Conservation (phyloP, 2,113 vertebrate species). For the Isurus oxyrinchus region DNA sequence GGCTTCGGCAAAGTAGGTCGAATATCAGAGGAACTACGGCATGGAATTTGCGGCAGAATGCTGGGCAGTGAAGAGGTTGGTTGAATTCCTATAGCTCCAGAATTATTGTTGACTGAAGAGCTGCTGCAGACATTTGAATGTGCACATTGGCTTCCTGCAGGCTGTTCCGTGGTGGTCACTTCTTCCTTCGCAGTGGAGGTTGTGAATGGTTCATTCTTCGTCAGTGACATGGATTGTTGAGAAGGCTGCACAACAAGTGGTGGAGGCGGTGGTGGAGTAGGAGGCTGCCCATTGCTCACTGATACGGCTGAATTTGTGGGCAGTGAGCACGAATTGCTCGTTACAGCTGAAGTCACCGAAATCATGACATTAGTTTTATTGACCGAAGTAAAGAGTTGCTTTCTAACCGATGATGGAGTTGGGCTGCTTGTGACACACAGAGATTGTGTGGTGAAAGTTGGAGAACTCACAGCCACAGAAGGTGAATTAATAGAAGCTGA, state of each 20-base stretch:
- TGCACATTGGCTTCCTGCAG: slow-evolving; percentile 44
- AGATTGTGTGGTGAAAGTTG: slow-evolving; percentile 57
- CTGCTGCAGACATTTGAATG: slow-evolving; percentile 49
- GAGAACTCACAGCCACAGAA: slow-evolving; percentile 59
- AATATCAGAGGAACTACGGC: slow-evolving; percentile 51
- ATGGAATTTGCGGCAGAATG: slow-evolving; percentile 40
- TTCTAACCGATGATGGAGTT: slow-evolving; percentile 83
- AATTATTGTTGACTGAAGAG: slow-evolving; percentile 57
- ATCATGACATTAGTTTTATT: slow-evolving; percentile 67
- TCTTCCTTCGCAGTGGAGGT: slow-evolving; percentile 73
- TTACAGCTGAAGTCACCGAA: slow-evolving; percentile 60
- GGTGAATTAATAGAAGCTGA: slow-evolving; percentile 58
- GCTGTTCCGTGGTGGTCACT: slow-evolving; percentile 55
- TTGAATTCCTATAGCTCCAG: slow-evolving; percentile 54
- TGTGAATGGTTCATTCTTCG: slow-evolving; percentile 69
- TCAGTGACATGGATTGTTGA: slow-evolving; percentile 59
- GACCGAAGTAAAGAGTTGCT: slow-evolving; percentile 83
- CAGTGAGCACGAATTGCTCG: slow-evolving; percentile 59
- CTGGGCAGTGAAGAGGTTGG: slow-evolving; percentile 42
- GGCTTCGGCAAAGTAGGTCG: slow-evolving; percentile 67
- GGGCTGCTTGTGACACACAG: slow-evolving; percentile 60
- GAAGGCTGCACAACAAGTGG: slow-evolving; percentile 54
- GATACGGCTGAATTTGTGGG: slow-evolving; percentile 58
- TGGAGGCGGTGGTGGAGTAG: slow-evolving; percentile 62
- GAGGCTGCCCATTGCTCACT: slow-evolving; percentile 53